Evolutionary conservation across 2,888 invertebrate species (phyloP), one percentile per base, ranked within the genome.

Genomic region (Lycocerus yunnanus): DNA sequence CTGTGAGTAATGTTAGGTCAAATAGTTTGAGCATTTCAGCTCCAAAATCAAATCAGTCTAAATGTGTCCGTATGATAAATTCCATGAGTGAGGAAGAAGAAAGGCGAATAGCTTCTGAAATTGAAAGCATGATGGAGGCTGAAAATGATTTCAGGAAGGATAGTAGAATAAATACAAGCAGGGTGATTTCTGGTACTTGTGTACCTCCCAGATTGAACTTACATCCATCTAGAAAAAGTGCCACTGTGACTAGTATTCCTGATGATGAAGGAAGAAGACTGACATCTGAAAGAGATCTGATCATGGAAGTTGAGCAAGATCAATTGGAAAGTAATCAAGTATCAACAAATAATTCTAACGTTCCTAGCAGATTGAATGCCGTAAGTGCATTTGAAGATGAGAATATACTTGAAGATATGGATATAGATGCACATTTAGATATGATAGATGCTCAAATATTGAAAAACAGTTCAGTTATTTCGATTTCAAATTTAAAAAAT

Each of bases 351-450:
- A 43, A 43, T n/a, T 43, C 10, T 9, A 16, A 8, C 4, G 5
- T 11, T 13, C 11, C 15, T 0, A 20, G n/a, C 8, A 20, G 13
- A 63, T 18, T 9, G 13, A 63, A 2, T 18, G 4, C n/a, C 13
- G 13, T 18, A 2, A 71, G 61, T 11, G 16, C 59, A 60, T 68
- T 24, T 75, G 74, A 77, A 9, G 80, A 81, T 24, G 84, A 86
- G 75, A 83, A 83, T 67, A 74, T 85, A 14, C 84, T 86, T 78
- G 81, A 83, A 66, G 81, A 83, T 79, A 79, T 85, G 27, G 84
- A 86, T 73, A 80, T 84, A 27, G 83, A 84, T 65, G 78, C 79
- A 13, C 80, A 83, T 77, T 80, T 82, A 65, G 81, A 83, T 74
- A 21, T 81, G 70, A 77, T 82, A 59, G 81, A 81, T 20, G 61